These are phyloP conservation scores for Anagyrus pseudococci DNA, from an alignment of 2,888 invertebrate genomes.

Conservation along the genomic window DNA sequence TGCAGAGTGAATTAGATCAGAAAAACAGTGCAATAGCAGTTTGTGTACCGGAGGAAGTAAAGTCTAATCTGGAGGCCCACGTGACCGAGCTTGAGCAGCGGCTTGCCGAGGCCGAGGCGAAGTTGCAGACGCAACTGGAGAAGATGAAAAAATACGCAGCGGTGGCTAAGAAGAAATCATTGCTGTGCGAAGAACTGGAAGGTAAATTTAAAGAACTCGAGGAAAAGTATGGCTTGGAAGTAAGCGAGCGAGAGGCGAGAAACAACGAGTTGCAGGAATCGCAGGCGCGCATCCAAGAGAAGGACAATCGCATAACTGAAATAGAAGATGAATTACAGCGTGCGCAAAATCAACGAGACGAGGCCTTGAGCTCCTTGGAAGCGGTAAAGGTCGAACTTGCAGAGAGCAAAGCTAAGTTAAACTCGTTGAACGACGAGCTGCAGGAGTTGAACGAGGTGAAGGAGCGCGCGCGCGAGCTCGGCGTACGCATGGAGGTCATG, in stretches of 20 bases:
- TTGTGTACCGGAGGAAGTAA: conserved; percentile 52
- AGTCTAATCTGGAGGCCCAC: conserved; percentile 53
- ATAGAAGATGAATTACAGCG: conserved; percentile 46
- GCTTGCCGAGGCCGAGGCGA: conserved; percentile 64
- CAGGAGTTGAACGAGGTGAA: conserved; percentile 51
- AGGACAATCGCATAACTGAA: conserved; percentile 48
- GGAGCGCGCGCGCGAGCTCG: conserved; percentile 56
- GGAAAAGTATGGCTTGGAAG: conserved; percentile 48
- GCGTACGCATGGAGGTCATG: conserved; percentile 58
- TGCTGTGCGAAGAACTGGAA: conserved; percentile 72
- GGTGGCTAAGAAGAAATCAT: conserved; percentile 76
- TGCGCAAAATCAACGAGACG: conserved; percentile 37
- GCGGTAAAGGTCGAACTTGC: conserved; percentile 33
- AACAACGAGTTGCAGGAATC: conserved; percentile 50
- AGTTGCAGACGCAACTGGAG: conserved; percentile 74
- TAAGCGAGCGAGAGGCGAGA: conserved; percentile 51
- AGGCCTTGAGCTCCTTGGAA: conserved; percentile 21
- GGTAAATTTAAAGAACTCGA: conserved; percentile 49
- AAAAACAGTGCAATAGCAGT: conserved; percentile 58
- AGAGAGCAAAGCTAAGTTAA: conserved; percentile 29
- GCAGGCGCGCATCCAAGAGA: conserved; percentile 42
- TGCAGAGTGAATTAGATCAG: conserved; percentile 57
- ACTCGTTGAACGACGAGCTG: conserved; percentile 44
- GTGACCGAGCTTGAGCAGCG: conserved; percentile 60
- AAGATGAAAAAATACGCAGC: conserved; percentile 81